Evolutionary conservation across 1,140 invertebrate genomes (phyloP).

Genomic region (Zophobas atratus): DNA sequence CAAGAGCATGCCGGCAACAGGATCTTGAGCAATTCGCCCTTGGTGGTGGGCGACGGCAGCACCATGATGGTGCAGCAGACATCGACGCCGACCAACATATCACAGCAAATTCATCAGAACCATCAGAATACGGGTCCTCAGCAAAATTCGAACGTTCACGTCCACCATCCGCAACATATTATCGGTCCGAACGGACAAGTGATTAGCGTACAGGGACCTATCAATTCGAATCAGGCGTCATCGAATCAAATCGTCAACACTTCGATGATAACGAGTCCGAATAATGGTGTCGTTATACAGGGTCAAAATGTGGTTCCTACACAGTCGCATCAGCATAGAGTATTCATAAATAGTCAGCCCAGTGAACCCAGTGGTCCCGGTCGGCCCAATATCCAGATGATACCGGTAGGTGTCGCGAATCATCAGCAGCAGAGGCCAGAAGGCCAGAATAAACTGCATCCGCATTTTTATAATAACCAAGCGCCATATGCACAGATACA

Average conservation of each 20-base stretch:
- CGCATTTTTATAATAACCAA: constrained; percentile 63
- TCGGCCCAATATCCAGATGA: constrained; percentile 63
- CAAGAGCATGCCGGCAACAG: constrained; percentile 56
- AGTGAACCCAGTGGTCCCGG: constrained; percentile 65
- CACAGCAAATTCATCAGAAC: constrained; percentile 54
- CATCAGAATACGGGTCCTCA: constrained; percentile 51
- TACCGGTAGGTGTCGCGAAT: constrained; percentile 58
- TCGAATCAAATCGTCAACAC: constrained; percentile 50
- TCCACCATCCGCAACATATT: constrained; percentile 67
- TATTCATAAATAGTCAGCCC: constrained; percentile 64
- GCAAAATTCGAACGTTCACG: constrained; percentile 54
- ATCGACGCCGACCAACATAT: constrained; percentile 56
- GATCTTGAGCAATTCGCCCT: constrained; percentile 60
- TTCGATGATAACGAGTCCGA: constrained; percentile 45
- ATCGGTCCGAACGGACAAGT: constrained; percentile 73
- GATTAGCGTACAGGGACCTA: constrained; percentile 70
- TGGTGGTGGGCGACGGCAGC: constrained; percentile 62
- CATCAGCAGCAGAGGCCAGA: constrained; percentile 60
- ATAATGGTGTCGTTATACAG: constrained; percentile 54
- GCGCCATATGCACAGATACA: constrained; percentile 61
- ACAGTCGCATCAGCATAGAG: constrained; percentile 55
- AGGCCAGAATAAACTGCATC: constrained; percentile 67
- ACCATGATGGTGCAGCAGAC: constrained; percentile 12
- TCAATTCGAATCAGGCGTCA: constrained; percentile 53
- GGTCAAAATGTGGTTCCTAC: constrained; percentile 56